Conservation (phyloP, 2,113 vertebrate species). For the human region GRCh38 chr11:37226001-37226500, state of each 20-base stretch:
- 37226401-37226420: conserved; percentile 58
- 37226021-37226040: not conserved
- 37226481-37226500: conserved; percentile 59
- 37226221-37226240: not conserved
- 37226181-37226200: not conserved
- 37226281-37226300: not conserved
- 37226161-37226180: not conserved
- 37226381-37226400: conserved; percentile 58
- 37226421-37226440: conserved; percentile 60
- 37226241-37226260: not conserved
- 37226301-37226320: conserved; percentile 18
- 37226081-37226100: not conserved
- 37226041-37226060: not conserved
- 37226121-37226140: not conserved
- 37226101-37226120: not conserved
- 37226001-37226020: not conserved
- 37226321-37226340: not conserved
- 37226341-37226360: conserved; percentile 37
- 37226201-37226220: not conserved
- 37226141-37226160: not conserved
- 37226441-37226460: conserved; percentile 62
- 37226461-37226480: conserved; percentile 45
- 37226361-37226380: conserved; percentile 50
- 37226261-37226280: not conserved
- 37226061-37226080: not conserved